phyloP scores from a whole-genome alignment of 2,888 invertebrate species.

The Oscheius sp. region DNA sequence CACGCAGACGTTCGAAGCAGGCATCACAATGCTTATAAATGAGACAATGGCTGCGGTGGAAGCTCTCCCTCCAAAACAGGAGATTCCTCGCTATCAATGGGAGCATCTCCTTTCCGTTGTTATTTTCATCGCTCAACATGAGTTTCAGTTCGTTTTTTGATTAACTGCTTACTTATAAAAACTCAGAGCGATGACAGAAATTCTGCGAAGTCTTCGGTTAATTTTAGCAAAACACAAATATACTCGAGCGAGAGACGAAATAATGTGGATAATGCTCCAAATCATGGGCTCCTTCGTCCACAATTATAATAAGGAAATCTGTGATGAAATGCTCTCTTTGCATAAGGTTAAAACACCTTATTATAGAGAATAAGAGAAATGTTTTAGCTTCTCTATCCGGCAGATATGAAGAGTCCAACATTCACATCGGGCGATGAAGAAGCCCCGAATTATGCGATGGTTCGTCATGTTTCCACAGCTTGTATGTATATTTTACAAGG shows the following conservation, averaged over 20 bases:
- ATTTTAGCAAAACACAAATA: conserved; percentile 41
- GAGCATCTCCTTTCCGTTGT: conserved; percentile 45
- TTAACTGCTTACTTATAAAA: not conserved
- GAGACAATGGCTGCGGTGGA: conserved; percentile 49
- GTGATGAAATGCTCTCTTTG: conserved; percentile 35
- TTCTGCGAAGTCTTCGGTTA: conserved; percentile 30
- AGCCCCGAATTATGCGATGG: conserved; percentile 37
- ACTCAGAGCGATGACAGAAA: conserved; percentile 34
- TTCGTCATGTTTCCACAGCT: conserved; percentile 48
- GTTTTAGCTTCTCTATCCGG: conserved; percentile 37
- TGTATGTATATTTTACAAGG: conserved; percentile 44
- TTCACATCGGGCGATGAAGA: conserved; percentile 42
- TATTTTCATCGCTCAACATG: conserved; percentile 30
- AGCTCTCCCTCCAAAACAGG: conserved; percentile 35
- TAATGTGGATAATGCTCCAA: conserved; percentile 98
- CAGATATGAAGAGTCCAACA: conserved; percentile 34
- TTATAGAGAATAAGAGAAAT: not conserved
- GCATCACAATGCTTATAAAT: conserved; percentile 39
- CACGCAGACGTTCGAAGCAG: conserved; percentile 31
- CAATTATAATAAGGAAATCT: conserved; percentile 73
- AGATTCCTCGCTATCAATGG: conserved; percentile 51
- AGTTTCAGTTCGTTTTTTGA: not conserved
- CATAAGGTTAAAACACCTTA: conserved; percentile 32
- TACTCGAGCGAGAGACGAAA: conserved; percentile 88
- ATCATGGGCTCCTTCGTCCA: conserved; percentile 91